Evolutionary conservation across 37 sponge, comb jelly and placozoan genomes (phyloP).

Genomic region (Cliona cf. orientalis): DNA sequence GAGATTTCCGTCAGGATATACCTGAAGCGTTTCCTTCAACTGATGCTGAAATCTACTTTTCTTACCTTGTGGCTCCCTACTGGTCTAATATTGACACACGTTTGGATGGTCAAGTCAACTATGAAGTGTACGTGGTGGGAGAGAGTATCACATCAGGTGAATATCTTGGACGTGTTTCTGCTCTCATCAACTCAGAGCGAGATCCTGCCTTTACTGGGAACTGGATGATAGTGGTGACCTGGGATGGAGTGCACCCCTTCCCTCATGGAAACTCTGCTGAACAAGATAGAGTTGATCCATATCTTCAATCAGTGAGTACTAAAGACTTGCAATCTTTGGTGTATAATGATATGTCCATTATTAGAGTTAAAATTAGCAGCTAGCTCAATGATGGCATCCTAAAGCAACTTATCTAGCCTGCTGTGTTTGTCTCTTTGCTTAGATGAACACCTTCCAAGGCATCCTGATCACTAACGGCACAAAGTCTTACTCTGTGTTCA

Average conservation of each 20-base stretch:
- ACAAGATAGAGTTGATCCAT: slow-evolving; percentile 2
- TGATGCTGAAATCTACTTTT: background rate
- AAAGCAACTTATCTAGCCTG: too few species aligned
- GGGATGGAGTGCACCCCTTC: slow-evolving; percentile 54
- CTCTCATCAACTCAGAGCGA: background rate
- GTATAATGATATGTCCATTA: too few species aligned
- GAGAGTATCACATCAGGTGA: background rate
- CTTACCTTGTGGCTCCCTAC: slow-evolving; percentile 31
- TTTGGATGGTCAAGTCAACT: slow-evolving; percentile 11
- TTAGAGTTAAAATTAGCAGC: too few species aligned
- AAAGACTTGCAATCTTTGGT: too few species aligned
- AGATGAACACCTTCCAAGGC: slow-evolving; percentile 60
- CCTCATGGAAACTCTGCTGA: slow-evolving; percentile 40
- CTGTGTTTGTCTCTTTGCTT: too few species aligned
- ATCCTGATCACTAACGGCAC: slow-evolving; percentile 42
- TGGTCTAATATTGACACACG: slow-evolving; percentile 31
- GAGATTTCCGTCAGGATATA: background rate
- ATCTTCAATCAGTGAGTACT: background rate
- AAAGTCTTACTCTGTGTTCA: slow-evolving; percentile 52
- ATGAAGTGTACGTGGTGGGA: background rate
- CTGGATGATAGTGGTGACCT: slow-evolving; percentile 44
- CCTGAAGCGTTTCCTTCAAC: slow-evolving; percentile 13
- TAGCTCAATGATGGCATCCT: too few species aligned
- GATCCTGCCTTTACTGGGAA: background rate
- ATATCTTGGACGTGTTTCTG: background rate